These are phyloP conservation scores for Apis laboriosa DNA, from an alignment of 1,140 invertebrate species.

Conservation along the genomic window DNA sequence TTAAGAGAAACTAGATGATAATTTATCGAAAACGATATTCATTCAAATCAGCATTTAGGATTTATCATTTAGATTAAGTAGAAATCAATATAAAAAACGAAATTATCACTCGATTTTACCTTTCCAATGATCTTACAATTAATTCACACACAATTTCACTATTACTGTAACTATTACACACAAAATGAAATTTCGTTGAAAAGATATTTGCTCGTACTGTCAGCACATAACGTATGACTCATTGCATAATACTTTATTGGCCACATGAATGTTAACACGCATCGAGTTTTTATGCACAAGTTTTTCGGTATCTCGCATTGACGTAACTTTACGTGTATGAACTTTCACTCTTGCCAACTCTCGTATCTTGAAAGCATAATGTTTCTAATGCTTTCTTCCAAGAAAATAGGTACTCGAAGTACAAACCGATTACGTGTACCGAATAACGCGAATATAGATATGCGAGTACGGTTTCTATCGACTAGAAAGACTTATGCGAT, in stretches of 20 bases:
- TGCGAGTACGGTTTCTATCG: background rate
- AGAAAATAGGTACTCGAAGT: background rate
- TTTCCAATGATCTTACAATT: no score
- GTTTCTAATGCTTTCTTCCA: conserved; percentile 26
- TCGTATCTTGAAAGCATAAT: background rate
- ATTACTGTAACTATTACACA: background rate
- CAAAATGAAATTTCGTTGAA: background rate
- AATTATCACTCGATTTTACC: no score
- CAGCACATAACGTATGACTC: background rate
- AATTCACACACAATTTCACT: no score
- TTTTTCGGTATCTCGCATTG: conserved; percentile 44
- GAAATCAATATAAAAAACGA: no score
- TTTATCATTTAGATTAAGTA: no score
- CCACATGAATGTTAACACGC: conserved; percentile 26
- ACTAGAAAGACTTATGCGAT: background rate
- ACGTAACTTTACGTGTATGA: conserved; percentile 8
- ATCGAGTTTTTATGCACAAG: conserved; percentile 21
- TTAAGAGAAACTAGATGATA: no score
- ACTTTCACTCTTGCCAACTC: conserved; percentile 51
- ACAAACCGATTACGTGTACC: conserved; percentile 24
- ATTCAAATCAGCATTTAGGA: no score
- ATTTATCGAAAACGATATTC: no score
- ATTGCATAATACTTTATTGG: conserved; percentile 15
- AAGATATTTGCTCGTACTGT: background rate
- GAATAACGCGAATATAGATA: background rate